Evolutionary conservation across 2,113 vertebrate species (phyloP), one percentile per base, ranked within the genome.

Genomic region (Phalacrocorax brasilianus): DNA sequence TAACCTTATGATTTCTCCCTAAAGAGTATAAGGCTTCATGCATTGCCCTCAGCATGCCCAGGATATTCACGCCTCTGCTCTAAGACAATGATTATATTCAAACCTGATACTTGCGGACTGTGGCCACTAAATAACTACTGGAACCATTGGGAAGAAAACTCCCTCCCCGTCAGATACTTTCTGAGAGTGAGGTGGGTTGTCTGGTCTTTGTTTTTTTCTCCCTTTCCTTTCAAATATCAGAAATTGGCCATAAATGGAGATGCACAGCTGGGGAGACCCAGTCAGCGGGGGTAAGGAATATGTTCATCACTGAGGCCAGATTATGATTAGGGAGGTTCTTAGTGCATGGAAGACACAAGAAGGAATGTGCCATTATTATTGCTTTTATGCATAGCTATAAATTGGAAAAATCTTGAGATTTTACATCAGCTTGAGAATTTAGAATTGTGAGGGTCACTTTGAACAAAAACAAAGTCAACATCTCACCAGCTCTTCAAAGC

Each of bases 221-320:
- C 33, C 24, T 27, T 55, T 75, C 10, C 12, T 81, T 81, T 87
- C 40, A 53, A 67, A 67, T 32, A 62, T 7, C 26, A 73, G 33
- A 91, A 79, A 40, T 12, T 67, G 3, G 11, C 47, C 8, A 42
- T 33, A 50, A 55, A 30, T 73, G 28, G 42, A 58, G 26, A 32
- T 0, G 1, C 3, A 1, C 7, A 28, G 21, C 8, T 35, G 23
- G 15, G 40, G 10, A 68, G 20, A 83, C 19, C 18, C 13, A 61
- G 49, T 9, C 0, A 4, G 55, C 11, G 11, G 7, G 87, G 32
- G 5, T 55, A 53, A 85, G 15, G 27, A 81, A 12, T 52, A n/a
- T 17, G 20, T 65, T 22, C 32, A 16, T 65, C 26, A 10, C 6
- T 28, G 53, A 45, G 52, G 27, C 42, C 52, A 22, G 11, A 10